Percentiles rank a stretch among this genome's conserved stretches.
Conservation (phyloP, 2,797 vertebrate genomes). For the Helostoma temminkii region DNA sequence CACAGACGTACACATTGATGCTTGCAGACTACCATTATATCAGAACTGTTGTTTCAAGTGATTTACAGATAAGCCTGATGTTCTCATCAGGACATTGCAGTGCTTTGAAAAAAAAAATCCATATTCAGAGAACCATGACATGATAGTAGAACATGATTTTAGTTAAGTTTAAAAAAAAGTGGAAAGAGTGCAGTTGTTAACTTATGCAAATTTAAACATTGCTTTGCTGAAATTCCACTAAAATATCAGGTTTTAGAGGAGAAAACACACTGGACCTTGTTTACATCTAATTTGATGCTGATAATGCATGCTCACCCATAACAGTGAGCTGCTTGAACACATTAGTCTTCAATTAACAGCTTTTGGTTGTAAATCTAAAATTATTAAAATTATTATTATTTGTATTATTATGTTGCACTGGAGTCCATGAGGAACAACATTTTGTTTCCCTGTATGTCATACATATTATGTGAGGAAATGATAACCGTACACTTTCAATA, state of each 20-base stretch:
- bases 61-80: constrained; percentile 52
- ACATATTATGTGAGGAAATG: background rate
- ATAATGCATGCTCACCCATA: background rate
- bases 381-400: no score
- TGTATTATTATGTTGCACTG: background rate
- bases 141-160: background rate
- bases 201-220: background rate
- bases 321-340: no score
- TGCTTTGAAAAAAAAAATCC: constrained; percentile 51
- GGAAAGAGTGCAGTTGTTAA: background rate
- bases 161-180: background rate
- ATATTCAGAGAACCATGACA: constrained; percentile 27
- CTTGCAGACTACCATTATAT: constrained; percentile 23
- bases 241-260: background rate
- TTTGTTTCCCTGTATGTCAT: background rate
- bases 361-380: no score
- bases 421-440: background rate
- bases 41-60: constrained; percentile 50
- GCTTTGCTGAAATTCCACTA: background rate
- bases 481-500: background rate
- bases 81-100: constrained; percentile 38
- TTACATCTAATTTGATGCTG: background rate
- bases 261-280: background rate
- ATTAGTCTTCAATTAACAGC: background rate
- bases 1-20: constrained; percentile 20